Base-by-base conservation (phyloP, 2,888 invertebrate species). In the Augochlorella aurata region DNA sequence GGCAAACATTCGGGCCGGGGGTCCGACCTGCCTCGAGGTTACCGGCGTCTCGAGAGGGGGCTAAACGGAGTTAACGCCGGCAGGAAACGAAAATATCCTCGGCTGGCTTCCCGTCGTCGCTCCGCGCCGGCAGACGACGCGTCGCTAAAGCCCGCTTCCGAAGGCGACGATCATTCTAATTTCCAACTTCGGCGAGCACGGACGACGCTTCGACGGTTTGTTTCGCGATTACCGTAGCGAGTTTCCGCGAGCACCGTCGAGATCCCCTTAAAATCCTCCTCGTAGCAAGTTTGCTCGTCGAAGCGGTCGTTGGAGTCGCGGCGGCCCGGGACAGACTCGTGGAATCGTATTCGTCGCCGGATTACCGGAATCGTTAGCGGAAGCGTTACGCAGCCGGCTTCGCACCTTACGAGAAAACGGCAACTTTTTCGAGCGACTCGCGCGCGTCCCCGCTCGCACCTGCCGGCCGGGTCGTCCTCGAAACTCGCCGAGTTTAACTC, bases 11-110 rank as follows among this genome's bases (percentile, higher is more conserved):
- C 88, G 87, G 89, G 74, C 81, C 84, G 89, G 74, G 88, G 81
- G 85, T 86, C 79, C 87, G 88, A 89, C 88, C 90, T 90, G 82
- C 75, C 79, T 85, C 90, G 90, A 90, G 90, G 90, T 87, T 87
- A 82, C 63, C 10, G 24, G 67, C 45, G 77, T 21, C 21, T 52
- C 4, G 8, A n/a, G 38, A 0, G 38, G 29, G n/a, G 45, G 29
- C 16, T 45, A 14, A 14, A 52, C 38, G 47, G 66, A 66, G 54
- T 66, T 66, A 52, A 47, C 45, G 12, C 38, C 29, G 47, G 18
- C 29, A n/a, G 24, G 18, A 73, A 68, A 67, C 68, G 58, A 75
- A 75, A 75, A 75, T 74, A 10, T n/a, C 68, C 45, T 14, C 47
- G 38, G 47, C 29, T 21, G 47, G 24, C 24, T 49, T n/a, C 29